A percentile compares a stretch with the other conserved stretches of the same genome.
Conservation (phyloP, 2,888 invertebrate species). For the Galeopsomyia nigrocyanea region DNA sequence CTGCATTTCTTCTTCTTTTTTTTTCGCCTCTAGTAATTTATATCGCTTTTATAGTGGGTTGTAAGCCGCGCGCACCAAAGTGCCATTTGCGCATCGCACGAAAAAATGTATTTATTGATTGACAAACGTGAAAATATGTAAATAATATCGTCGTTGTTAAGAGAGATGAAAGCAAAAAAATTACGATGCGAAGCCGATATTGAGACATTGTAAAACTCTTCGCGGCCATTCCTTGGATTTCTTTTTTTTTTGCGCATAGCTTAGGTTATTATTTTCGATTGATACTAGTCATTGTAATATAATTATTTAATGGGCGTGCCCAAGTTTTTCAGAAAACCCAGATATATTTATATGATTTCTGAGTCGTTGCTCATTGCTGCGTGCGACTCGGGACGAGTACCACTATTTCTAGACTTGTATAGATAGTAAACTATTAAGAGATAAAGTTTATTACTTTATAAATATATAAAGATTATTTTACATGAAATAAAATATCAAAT, state of each 20-base stretch:
- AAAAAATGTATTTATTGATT: constrained; percentile 46
- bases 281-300: constrained; percentile 47
- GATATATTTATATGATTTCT: constrained; percentile 51
- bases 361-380: constrained; percentile 52
- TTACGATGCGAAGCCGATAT: constrained; percentile 42
- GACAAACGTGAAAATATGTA: constrained; percentile 25
- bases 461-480: constrained; percentile 63
- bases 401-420: constrained; percentile 61
- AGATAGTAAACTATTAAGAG: constrained; percentile 61
- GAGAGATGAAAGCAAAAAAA: constrained; percentile 13
- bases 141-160: constrained; percentile 23
- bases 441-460: constrained; percentile 58
- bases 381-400: constrained; percentile 57
- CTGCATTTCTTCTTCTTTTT: constrained; percentile 6
- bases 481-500: constrained; percentile 59
- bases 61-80: constrained; percentile 57
- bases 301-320: constrained; percentile 35
- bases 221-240: constrained; percentile 36
- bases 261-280: constrained; percentile 33
- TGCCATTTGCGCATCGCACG: constrained; percentile 54
- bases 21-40: constrained; percentile 45
- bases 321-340: constrained; percentile 35
- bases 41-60: constrained; percentile 32
- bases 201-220: constrained; percentile 42
- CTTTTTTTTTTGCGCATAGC: constrained; percentile 15